phyloP scores from a whole-genome alignment of 2,113 vertebrate species.

The Pyrgilauda ruficollis region DNA sequence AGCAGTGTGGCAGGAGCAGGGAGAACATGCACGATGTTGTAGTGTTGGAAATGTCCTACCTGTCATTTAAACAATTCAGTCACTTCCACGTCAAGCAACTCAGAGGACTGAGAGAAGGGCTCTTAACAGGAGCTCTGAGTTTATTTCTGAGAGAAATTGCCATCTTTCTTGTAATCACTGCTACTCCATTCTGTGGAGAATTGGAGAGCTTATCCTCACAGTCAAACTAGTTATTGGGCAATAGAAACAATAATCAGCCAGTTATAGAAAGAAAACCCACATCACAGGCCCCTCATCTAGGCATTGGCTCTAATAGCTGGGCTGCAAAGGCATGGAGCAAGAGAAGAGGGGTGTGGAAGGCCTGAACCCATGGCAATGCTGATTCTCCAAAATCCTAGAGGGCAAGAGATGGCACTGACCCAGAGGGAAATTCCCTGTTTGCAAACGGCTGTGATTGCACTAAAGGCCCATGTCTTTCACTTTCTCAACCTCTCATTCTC shows the following conservation, averaged over 20 bases:
- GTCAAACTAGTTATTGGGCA: background rate
- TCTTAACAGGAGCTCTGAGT: background rate
- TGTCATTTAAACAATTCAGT: background rate
- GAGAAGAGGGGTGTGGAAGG: background rate
- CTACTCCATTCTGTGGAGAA: background rate
- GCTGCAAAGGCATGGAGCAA: background rate
- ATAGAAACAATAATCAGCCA: background rate
- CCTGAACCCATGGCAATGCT: background rate
- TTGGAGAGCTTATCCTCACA: background rate
- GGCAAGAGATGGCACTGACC: background rate
- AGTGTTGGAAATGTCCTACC: background rate
- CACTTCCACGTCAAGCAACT: background rate
- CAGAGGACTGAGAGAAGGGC: background rate
- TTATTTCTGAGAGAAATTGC: background rate
- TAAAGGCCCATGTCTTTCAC: background rate
- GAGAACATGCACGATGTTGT: background rate
- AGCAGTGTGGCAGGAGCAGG: background rate
- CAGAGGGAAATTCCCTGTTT: background rate
- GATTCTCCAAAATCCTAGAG: background rate
- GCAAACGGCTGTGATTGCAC: background rate
- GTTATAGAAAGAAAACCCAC: background rate
- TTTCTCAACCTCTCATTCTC: background rate
- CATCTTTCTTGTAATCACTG: background rate
- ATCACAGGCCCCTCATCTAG: background rate
- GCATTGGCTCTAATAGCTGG: background rate